Base-by-base conservation (phyloP, 2,113 vertebrate genomes). In the Gymnarchus niloticus region DNA sequence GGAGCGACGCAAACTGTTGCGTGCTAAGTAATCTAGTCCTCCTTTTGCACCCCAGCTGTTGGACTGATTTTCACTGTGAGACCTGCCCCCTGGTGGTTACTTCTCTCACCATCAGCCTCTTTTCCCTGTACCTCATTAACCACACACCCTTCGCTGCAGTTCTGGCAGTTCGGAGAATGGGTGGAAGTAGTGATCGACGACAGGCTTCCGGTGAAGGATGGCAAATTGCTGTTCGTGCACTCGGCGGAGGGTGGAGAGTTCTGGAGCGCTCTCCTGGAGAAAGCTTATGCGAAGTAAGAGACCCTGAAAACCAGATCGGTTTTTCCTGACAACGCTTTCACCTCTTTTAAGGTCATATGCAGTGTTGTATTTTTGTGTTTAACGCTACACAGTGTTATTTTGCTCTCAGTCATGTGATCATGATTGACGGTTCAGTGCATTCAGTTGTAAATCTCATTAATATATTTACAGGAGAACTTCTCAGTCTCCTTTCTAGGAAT, bases 91-190 rank as follows among this genome's bases (percentile, higher is more conserved):
- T 57, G 51, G 54, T 48, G 84, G 84, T 19, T 73, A 56, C 23
- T n/a, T 28, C 2, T 48, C 12, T 23, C 52, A 57, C 56, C 59
- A n/a, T 25, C 12, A 6, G 17, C 14, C 14, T 25, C 49, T 57
- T 54, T 51, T 44, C 17, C 25, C 6, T 28, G 7, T 17, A 19
- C 59, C 2, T 59, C 69, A n/a, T n/a, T n/a, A n/a, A n/a, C n/a
- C n/a, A n/a, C n/a, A n/a, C 19, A 23, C 17, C 37, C 37, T 17
- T 1, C 6, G 46, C 5, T n/a, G 65, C 85, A 88, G 87, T 83
- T 88, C 69, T 88, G 87, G 87, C 87, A 88, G 87, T 88, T 85
- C 28, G 87, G 87, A 17, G 87, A 88, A 41, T 88, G 87, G 87
- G 59, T 88, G 51, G 85, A 88, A 0, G 87, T 88, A 28, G 87